Evolutionary conservation across 2,888 invertebrate genomes (phyloP), one percentile per base, ranked within the genome.

Genomic region (Apamea monoglypha): DNA sequence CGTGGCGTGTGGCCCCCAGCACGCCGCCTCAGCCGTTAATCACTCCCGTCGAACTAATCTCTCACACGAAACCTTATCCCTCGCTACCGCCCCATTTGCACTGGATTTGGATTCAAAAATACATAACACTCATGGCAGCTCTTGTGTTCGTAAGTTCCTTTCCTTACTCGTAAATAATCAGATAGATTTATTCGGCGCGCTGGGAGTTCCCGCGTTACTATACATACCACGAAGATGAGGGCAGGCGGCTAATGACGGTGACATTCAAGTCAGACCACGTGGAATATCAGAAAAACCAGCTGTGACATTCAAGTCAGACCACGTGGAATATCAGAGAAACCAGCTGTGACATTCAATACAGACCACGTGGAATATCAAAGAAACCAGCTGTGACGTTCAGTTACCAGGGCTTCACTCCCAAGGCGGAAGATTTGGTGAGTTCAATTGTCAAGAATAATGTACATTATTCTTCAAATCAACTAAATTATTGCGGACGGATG

Each of bases 41-140:
- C 75, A 84, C 80, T 70, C 40, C 61, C 63, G 78, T 77, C 61
- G 80, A 73, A 70, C 32, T 84, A 79, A 84, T 83, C 80, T 40
- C 66, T 73, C 68, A 73, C 74, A 73, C 40, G 63, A 47, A 72
- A 21, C 64, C 56, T 68, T 63, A 68, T 68, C 32, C 70, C 44
- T 64, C 25, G 53, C 53, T 66, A 18, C 36, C 71, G 32, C 75
- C 53, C 50, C 66, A 56, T 56, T 63, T 50, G 36, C 50, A 36
- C 63, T 56, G 44, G 16, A 29, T 78, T 68, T n/a, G 14, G 25
- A 63, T 71, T 73, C n/a, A 53, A 61, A 40, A 21, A 63, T 82
- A 36, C 32, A 36, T 29, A n/a, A 69, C 63, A 64, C 21, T 59
- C 12, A 36, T 21, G 1, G 12, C 40, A 29, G 8, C 21, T 73